A percentile compares a stretch with the other conserved stretches of the same genome.
Conservation (phyloP, 1,140 invertebrate species). For the Solenopsis invicta region DNA sequence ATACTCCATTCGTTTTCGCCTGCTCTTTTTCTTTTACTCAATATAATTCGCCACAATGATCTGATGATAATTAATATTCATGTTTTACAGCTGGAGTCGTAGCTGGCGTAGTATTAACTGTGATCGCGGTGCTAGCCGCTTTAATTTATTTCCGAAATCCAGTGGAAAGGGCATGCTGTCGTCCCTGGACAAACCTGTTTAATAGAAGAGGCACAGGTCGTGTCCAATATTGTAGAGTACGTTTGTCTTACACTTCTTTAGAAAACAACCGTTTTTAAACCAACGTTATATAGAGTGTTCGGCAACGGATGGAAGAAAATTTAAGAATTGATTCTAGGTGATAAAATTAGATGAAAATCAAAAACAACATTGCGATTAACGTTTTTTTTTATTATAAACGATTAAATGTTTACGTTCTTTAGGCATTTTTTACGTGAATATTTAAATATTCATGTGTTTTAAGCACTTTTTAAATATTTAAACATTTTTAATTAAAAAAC, state of each 20-base stretch:
- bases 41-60: background rate
- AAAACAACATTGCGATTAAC: too few species aligned
- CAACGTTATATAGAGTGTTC: too few species aligned
- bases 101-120: slow-evolving; percentile 43
- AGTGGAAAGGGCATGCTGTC: slow-evolving; percentile 64
- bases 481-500: too few species aligned
- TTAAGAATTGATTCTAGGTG: too few species aligned
- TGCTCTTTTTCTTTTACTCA: background rate
- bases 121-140: slow-evolving; percentile 47
- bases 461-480: too few species aligned
- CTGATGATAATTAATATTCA: background rate
- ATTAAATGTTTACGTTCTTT: too few species aligned
- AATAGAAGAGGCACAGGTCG: slow-evolving; percentile 65
- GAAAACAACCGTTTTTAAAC: background rate
- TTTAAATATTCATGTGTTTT: too few species aligned
- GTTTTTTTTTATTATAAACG: too few species aligned
- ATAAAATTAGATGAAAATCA: too few species aligned
- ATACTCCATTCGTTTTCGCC: background rate
- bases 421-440: too few species aligned
- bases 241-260: slow-evolving; percentile 3
- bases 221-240: slow-evolving; percentile 78
- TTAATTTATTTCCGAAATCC: slow-evolving; percentile 73
- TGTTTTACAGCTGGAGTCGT: slow-evolving; percentile 67
- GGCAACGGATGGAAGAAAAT: too few species aligned
- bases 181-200: slow-evolving; percentile 55